phyloP scores from a whole-genome alignment of 2,113 vertebrate genomes.

The Hyperoodon ampullatus region DNA sequence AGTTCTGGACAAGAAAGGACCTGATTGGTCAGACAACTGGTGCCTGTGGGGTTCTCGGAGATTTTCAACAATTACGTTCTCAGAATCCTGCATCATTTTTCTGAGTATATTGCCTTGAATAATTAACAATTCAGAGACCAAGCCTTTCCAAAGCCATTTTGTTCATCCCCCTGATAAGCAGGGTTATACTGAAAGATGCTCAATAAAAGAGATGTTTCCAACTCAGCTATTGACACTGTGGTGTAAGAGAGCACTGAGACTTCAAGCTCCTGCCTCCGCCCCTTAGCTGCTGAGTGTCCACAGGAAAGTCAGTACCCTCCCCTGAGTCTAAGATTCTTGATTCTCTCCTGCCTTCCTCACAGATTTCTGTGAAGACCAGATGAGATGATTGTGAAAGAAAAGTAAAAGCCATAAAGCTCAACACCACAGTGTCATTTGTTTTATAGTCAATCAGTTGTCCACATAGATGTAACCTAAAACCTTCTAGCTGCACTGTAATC shows the following conservation, averaged over 20 bases:
- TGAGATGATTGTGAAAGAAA: background rate
- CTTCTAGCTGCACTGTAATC: background rate
- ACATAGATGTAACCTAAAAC: background rate
- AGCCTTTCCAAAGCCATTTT: constrained; percentile 23
- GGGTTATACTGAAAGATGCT: background rate
- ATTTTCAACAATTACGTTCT: constrained; percentile 50
- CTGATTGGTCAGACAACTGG: constrained; percentile 17
- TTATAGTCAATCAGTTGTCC: background rate
- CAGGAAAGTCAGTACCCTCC: background rate
- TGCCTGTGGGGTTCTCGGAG: constrained; percentile 41
- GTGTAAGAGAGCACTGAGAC: background rate
- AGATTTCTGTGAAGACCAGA: background rate
- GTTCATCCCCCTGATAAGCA: background rate
- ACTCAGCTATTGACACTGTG: background rate
- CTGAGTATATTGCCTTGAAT: constrained; percentile 61
- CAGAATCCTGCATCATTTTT: constrained; percentile 57
- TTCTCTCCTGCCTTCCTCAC: background rate
- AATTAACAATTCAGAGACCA: constrained; percentile 63
- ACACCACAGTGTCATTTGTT: background rate
- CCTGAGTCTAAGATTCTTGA: background rate
- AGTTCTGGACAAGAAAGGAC: constrained; percentile 1
- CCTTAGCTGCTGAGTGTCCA: background rate
- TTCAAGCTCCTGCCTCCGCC: background rate
- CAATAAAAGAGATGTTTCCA: background rate
- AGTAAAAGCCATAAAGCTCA: background rate